Evolutionary conservation across 92 coral and sea anemone genomes (phyloP).

Genomic region (Meandrina meandrites): DNA sequence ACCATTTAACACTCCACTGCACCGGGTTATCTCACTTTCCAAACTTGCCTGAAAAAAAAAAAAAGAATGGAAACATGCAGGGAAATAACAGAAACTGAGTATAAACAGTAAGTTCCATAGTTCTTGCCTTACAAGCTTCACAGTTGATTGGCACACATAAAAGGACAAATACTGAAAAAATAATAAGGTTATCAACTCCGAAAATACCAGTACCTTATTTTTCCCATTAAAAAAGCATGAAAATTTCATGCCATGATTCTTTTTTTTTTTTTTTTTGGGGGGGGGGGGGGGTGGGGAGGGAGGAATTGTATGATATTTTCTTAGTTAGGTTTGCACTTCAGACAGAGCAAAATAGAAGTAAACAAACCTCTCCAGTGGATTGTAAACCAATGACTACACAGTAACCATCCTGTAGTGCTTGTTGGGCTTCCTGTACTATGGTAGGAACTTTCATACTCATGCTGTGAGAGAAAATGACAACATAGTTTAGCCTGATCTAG

Average conservation of each 20-base stretch:
- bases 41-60: conserved; percentile 83
- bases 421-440: conserved; percentile 87
- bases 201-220: no score
- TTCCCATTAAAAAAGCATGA: no score
- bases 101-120: background rate
- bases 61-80: background rate
- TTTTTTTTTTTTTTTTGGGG: no score
- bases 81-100: background rate
- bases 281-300: no score
- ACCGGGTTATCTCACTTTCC: conserved; percentile 85
- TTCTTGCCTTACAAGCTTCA: background rate
- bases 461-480: conserved; percentile 42
- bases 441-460: conserved; percentile 98
- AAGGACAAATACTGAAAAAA: background rate
- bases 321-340: background rate
- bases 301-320: background rate
- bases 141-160: background rate
- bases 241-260: no score
- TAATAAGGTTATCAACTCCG: background rate
- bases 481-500: background rate
- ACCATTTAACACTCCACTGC: conserved; percentile 69
- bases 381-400: conserved; percentile 96
- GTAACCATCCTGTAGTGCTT: conserved; percentile 68
- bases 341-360: background rate
- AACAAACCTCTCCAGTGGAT: conserved; percentile 94